phyloP scores from a whole-genome alignment of 2,888 invertebrate species.

The Sthenelais limicola region DNA sequence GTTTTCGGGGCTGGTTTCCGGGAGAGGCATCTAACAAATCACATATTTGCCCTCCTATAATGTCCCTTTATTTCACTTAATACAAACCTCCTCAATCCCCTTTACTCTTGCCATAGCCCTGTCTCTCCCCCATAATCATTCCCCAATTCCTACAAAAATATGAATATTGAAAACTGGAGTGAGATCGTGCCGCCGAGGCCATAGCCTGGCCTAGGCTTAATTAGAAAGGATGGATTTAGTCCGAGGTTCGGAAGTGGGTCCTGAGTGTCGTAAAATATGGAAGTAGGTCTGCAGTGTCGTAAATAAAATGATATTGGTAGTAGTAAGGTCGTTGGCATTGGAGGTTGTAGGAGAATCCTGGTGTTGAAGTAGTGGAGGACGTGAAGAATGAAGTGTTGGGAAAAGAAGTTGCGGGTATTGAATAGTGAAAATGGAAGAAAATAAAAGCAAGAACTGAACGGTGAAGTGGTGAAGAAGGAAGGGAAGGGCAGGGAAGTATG shows the following conservation, averaged over 20 bases:
- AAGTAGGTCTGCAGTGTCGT: conserved; percentile 17
- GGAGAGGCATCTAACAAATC: too few relatives aligned
- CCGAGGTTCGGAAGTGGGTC: too few relatives aligned
- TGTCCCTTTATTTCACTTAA: too few relatives aligned
- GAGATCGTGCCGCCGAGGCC: neutral
- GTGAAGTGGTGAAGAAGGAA: neutral
- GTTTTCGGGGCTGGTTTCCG: too few relatives aligned
- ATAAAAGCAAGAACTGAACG: too few relatives aligned
- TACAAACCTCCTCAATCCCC: too few relatives aligned
- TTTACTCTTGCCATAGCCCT: too few relatives aligned
- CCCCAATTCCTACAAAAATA: too few relatives aligned
- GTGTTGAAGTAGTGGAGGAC: neutral
- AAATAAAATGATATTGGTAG: conserved; percentile 6
- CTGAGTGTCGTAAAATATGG: neutral
- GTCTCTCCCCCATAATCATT: too few relatives aligned
- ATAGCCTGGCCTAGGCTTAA: too few relatives aligned
- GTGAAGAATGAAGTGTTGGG: neutral
- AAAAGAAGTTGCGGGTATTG: neutral
- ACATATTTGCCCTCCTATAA: too few relatives aligned
- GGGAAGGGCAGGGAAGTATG: neutral
- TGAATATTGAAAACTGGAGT: conserved; percentile 1
- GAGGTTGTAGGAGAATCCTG: neutral
- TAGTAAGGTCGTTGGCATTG: conserved; percentile 9
- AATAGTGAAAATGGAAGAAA: neutral
- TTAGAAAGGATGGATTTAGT: conserved; percentile 30